Evolutionary conservation across 2,113 vertebrate species (phyloP).

Genomic region (Geothlypis trichas): DNA sequence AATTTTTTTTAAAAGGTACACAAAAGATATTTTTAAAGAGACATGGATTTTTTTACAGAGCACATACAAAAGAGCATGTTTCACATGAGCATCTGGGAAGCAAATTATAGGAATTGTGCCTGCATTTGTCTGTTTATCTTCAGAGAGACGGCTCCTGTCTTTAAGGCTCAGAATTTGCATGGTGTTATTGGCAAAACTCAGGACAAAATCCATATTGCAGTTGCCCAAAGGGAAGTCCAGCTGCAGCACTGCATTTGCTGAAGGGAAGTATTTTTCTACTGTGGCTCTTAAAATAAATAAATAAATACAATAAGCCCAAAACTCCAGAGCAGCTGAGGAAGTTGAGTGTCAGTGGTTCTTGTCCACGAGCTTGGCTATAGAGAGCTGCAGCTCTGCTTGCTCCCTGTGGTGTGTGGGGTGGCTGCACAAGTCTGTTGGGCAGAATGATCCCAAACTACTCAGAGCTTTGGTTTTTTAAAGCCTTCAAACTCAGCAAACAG

Average conservation of each 20-base stretch:
- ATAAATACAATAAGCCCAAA: background rate
- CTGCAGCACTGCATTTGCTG: background rate
- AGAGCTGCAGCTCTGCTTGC: background rate
- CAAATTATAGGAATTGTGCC: background rate
- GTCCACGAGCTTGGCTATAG: accelerated
- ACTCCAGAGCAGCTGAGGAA: background rate
- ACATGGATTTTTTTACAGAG: background rate
- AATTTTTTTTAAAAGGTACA: background rate
- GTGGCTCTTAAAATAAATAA: background rate
- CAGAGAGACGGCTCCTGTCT: background rate
- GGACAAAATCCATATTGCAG: background rate
- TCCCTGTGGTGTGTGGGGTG: accelerated
- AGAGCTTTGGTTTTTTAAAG: background rate
- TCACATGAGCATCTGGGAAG: background rate
- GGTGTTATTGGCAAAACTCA: background rate
- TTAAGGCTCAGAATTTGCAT: background rate
- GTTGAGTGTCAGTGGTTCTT: background rate
- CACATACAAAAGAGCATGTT: background rate
- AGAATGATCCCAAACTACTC: background rate
- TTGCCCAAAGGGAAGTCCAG: background rate
- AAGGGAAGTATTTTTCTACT: background rate
- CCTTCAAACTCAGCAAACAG: background rate
- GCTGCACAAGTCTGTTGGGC: background rate
- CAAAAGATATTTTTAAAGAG: background rate
- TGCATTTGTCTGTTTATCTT: background rate